Evolutionary conservation across 2,888 invertebrate species (phyloP), one percentile per base, ranked within the genome.

Genomic region (Drosophila robusta): DNA sequence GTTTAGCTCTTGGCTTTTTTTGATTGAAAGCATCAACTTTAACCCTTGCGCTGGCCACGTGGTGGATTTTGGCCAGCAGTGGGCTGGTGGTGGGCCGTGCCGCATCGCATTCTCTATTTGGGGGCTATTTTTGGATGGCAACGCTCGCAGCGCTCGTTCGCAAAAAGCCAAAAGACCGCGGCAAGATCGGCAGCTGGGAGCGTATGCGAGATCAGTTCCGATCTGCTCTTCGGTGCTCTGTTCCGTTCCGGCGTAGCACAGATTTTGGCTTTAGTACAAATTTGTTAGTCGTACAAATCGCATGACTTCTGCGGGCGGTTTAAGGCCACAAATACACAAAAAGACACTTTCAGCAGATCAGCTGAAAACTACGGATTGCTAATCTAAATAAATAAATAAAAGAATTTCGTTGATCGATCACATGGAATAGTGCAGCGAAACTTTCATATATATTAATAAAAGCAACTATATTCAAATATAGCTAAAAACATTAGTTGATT

Each of bases 211-310:
- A 16, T 58, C 24, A 24, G 41, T 42, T 51, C n/a, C 24, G 46
- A 34, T 66, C 26, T 42, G 34, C 18, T 51, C 16, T n/a, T 50
- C 41, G 44, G 52, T 29, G 65, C 29, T 34, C 61, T 41, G 57
- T 34, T 58, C 41, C 29, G 50, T 45, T 68, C 79, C 70, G 77
- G 60, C 75, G 75, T 80, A 75, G 78, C 47, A 78, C 72, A 84
- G 70, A 78, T 78, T 72, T 50, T 29, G 41, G 60, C 65, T 76
- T 83, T 80, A 83, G 83, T 83, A 87, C 80, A 83, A 86, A 75
- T 80, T 72, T 65, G 86, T 82, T 79, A 69, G 88, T 70, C 83
- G 83, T 67, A 68, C 75, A 88, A 87, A 82, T 79, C 86, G 82
- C 83, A 68, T 69, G 74, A 65, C 50, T 56, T 49, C 61, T 63